Base-by-base conservation (phyloP, 2,888 invertebrate genomes). In the Junonia oenone region DNA sequence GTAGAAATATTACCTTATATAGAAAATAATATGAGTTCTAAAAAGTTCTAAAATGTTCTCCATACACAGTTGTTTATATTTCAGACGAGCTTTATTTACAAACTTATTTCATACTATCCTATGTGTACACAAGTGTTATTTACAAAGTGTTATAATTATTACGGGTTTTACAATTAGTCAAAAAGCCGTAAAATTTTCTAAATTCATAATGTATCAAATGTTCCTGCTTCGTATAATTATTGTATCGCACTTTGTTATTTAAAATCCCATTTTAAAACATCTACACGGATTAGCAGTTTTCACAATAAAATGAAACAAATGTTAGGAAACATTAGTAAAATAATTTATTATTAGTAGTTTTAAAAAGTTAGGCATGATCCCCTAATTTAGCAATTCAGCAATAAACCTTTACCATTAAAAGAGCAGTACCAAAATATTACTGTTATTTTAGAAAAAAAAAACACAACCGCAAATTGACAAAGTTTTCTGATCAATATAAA, bases 381-480 rank as follows among this genome's bases (percentile, higher is more conserved):
- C 11, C 38, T 19, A 40, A 40, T 19, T 19, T 11, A 40, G 19
- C 9, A 17, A 19, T 22, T 22, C 22, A 45, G 14, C 15, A 29
- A 55, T 45, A 29, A 56, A 47, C 55, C 58, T 38, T 50, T 56
- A 48, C 55, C 50, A 22, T 48, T 35, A 22, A 55, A 58, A 50
- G 15, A 52, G 27, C 19, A 37, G 19, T 46, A 46, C 27, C 31
- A 45, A 35, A 40, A 54, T 50, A 45, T 52, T 29, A 29, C 8
- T 49, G 29, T 15, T 47, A 17, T 38, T 45, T 51, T 54, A 43
- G 19, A 31, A 38, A 53, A 29, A n/a, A n/a, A 43, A 52, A 52
- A 52, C 55, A 61, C 58, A 61, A 61, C 55, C 61, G 33, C 61
- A 47, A 61, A 58, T 61, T 61, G 55, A 61, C 60, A 46, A 37